Percentiles rank a stretch among this genome's conserved stretches.
phyloP scores from a whole-genome alignment of 2,113 vertebrate species.

The Sisor rabdophorus region DNA sequence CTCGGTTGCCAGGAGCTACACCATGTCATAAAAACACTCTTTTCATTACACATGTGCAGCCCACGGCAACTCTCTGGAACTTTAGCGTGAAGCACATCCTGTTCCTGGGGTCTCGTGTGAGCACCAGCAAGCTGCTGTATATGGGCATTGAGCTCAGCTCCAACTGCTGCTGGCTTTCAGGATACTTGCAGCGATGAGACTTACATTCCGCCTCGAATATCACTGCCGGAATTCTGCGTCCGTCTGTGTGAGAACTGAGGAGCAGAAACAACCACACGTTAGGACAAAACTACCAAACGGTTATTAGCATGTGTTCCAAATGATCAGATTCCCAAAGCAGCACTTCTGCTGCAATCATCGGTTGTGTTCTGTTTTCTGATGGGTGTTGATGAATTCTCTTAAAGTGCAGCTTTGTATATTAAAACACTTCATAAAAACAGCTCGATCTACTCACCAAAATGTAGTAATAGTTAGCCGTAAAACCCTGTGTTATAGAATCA shows the following conservation, averaged over 20 bases:
- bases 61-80: conserved; percentile 52
- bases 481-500: not conserved
- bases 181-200: conserved; percentile 44
- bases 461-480: not conserved
- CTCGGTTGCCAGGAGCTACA: not conserved
- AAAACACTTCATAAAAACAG: not conserved
- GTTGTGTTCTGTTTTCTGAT: not conserved
- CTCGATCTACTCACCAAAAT: not conserved
- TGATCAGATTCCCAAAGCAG: not conserved
- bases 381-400: not conserved
- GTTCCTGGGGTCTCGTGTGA: conserved; percentile 20
- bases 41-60: conserved; percentile 63
- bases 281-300: not conserved
- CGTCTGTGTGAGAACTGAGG: conserved; percentile 34
- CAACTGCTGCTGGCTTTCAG: not conserved
- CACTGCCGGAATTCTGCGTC: conserved; percentile 56
- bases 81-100: conserved; percentile 48
- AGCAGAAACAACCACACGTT: not conserved
- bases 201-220: conserved; percentile 64
- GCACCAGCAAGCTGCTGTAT: conserved; percentile 59
- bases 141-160: conserved; percentile 59
- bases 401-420: not conserved
- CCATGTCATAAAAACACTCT: not conserved
- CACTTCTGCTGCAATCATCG: not conserved
- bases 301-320: not conserved